Evolutionary conservation across 2,113 vertebrate genomes (phyloP).

Genomic region (Meles meles): DNA sequence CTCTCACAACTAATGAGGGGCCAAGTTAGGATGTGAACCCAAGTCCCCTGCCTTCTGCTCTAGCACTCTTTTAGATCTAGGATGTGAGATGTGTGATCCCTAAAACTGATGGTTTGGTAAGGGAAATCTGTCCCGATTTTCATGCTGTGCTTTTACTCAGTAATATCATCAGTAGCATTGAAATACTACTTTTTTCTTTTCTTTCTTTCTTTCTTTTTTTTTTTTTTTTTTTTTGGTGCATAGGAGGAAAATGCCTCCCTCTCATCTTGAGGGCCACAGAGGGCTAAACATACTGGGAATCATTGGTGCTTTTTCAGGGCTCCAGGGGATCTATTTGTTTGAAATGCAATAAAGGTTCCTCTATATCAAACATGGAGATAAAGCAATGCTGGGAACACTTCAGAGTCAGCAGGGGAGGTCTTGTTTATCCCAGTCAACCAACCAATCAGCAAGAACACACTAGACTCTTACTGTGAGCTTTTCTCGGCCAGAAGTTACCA

Average conservation of each 20-base stretch:
- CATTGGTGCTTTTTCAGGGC: background rate
- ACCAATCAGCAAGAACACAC: background rate
- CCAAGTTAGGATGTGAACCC: background rate
- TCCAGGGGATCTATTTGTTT: background rate
- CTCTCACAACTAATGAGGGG: background rate
- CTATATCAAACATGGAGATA: background rate
- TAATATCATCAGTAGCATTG: background rate
- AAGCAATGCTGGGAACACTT: background rate
- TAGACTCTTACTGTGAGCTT: background rate
- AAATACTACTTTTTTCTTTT: background rate
- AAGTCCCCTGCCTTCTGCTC: background rate
- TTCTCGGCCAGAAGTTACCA: background rate
- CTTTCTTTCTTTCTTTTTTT: no score
- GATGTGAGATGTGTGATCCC: background rate
- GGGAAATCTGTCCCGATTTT: background rate
- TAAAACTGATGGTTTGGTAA: background rate
- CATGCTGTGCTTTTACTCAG: background rate
- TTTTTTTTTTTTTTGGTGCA: background rate
- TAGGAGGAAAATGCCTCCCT: background rate
- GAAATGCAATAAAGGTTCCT: conserved; percentile 35
- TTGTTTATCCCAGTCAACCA: background rate
- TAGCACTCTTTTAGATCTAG: background rate
- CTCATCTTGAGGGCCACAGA: background rate
- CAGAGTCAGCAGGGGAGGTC: background rate
- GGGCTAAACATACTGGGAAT: background rate